phyloP scores from a whole-genome alignment of 2,113 vertebrate genomes.

The Festucalex cinctus region DNA sequence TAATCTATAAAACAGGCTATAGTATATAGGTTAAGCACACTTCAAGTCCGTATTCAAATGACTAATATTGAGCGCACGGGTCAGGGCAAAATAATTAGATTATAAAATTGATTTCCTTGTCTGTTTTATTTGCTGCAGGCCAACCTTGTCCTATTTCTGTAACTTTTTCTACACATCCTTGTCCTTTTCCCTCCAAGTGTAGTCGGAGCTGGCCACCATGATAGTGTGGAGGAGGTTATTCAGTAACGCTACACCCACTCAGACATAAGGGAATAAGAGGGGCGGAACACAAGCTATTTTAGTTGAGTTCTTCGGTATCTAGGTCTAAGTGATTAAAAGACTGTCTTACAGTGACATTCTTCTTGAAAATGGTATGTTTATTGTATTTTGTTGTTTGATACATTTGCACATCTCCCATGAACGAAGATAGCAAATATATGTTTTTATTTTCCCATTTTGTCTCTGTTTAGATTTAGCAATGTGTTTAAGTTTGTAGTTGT shows the following conservation, averaged over 20 bases:
- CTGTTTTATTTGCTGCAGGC: slow-evolving; percentile 69
- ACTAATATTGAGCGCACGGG: slow-evolving; percentile 59
- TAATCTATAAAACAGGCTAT: neutral
- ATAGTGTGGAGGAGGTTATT: slow-evolving; percentile 70
- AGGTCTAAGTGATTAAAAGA: slow-evolving; percentile 76
- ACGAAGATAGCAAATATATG: neutral
- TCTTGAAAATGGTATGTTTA: slow-evolving; percentile 50
- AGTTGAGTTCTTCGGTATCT: slow-evolving; percentile 62
- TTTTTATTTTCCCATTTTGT: neutral
- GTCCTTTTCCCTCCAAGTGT: slow-evolving; percentile 50
- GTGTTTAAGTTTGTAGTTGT: neutral
- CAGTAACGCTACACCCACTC: slow-evolving; percentile 56
- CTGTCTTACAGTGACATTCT: slow-evolving; percentile 45
- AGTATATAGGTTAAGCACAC: slow-evolving; percentile 34
- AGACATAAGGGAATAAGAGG: slow-evolving; percentile 64
- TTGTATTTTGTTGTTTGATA: slow-evolving; percentile 15
- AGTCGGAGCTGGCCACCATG: slow-evolving; percentile 63
- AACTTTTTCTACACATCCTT: slow-evolving; percentile 58
- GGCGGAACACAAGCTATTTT: slow-evolving; percentile 69
- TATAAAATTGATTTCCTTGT: slow-evolving; percentile 61
- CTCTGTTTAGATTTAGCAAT: neutral
- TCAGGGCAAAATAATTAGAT: slow-evolving; percentile 69
- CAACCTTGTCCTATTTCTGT: slow-evolving; percentile 65
- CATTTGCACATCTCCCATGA: slow-evolving; percentile 2
- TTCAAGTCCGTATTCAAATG: slow-evolving; percentile 49